These are phyloP conservation scores for Theristicus caerulescens DNA, from an alignment of 2,113 vertebrate genomes.

Conservation along the genomic window DNA sequence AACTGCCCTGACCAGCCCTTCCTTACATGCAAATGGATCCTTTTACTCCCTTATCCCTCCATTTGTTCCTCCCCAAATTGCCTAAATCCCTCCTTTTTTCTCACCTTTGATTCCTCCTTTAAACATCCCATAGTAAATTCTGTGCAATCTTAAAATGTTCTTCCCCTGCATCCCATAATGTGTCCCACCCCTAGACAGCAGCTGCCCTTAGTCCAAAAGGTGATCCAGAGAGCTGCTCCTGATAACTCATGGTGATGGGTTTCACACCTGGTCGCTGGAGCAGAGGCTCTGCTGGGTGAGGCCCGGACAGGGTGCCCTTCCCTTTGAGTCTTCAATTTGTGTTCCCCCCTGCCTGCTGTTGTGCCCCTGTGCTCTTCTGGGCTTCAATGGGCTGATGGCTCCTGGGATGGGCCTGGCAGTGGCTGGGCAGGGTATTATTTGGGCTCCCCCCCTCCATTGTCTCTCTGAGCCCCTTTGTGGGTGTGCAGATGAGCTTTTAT, in stretches of 20 bases:
- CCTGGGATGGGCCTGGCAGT: background rate
- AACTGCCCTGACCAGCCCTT: background rate
- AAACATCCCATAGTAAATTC: background rate
- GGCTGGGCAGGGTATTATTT: background rate
- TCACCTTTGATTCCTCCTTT: background rate
- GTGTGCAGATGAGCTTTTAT: background rate
- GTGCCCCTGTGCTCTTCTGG: background rate
- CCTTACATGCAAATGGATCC: background rate
- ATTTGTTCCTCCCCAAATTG: background rate
- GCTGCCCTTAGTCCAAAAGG: background rate
- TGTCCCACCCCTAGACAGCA: background rate
- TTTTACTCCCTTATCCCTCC: background rate
- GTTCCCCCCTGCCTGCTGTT: fast-evolving
- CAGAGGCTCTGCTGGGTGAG: background rate
- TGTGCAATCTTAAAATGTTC: background rate
- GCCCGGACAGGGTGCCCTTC: background rate
- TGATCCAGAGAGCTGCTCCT: background rate
- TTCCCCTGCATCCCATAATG: fast-evolving
- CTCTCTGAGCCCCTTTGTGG: background rate
- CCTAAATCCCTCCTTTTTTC: background rate
- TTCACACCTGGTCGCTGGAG: background rate
- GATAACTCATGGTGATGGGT: fast-evolving
- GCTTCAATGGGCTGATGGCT: background rate
- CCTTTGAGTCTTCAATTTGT: background rate
- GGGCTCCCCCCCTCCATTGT: fast-evolving